Evolutionary conservation across 2,888 invertebrate species (phyloP).

Genomic region (Stegana nigrithorax): DNA sequence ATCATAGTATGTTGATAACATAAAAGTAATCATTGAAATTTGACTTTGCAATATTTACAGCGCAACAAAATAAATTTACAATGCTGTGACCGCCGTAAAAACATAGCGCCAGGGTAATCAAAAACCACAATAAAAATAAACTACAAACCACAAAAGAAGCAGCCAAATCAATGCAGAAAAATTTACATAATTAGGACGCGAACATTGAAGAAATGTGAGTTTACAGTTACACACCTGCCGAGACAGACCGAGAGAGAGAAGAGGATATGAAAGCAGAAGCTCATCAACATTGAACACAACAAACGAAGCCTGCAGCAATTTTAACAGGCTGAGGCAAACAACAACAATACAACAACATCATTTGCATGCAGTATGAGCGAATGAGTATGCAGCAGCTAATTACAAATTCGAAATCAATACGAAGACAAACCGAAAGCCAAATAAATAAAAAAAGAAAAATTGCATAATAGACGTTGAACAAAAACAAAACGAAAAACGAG

Average conservation of each 20-base stretch:
- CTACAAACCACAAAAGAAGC: conserved; percentile 1
- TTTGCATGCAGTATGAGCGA: too few species aligned
- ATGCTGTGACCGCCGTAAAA: too few species aligned
- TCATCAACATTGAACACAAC: conserved; percentile 35
- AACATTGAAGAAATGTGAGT: conserved; percentile 46
- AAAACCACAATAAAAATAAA: conserved; percentile 20
- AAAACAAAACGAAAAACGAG: neutral
- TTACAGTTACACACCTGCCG: conserved; percentile 17
- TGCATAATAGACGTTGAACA: conserved; percentile 39
- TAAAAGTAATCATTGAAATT: too few species aligned
- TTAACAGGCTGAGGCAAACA: too few species aligned
- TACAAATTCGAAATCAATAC: conserved; percentile 36
- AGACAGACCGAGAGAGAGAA: conserved; percentile 17
- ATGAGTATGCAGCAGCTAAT: conserved; percentile 25
- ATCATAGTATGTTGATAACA: too few species aligned
- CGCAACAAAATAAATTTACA: too few species aligned
- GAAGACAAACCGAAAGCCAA: neutral
- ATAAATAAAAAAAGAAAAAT: conserved; percentile 25
- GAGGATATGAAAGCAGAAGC: conserved; percentile 24
- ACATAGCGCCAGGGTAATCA: conserved; percentile 2
- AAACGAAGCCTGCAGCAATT: conserved; percentile 7
- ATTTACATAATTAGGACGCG: conserved; percentile 52
- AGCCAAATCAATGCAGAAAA: conserved; percentile 26
- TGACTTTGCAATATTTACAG: too few species aligned
- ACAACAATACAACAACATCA: too few species aligned